Base-by-base conservation (phyloP, 2,113 vertebrate genomes). In the Pagrus major region DNA sequence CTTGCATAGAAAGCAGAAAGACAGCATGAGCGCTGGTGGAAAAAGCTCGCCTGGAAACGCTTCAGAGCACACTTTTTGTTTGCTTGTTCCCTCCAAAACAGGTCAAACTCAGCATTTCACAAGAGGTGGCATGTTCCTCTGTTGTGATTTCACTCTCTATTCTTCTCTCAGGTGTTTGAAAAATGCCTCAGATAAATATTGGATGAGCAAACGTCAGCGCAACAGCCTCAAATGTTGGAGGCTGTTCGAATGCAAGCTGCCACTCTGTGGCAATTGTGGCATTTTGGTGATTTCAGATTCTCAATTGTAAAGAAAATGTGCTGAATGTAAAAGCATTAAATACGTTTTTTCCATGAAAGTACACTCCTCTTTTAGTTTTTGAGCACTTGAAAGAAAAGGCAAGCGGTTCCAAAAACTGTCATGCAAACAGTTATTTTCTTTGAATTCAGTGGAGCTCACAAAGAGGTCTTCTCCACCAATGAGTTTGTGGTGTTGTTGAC, bases 191-290 rank as follows among this genome's bases (percentile, higher is more conserved):
- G 33, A 89, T 90, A 82, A 90, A 91, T 89, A 82, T 85, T 87
- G 73, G 81, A 91, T 93, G 80, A 89, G 80, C 51, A 49, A 74
- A 83, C 68, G 54, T 90, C 89, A 88, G 88, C 86, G 80, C 81
- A 83, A 68, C 60, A 8, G 56, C 75, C 80, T 87, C 44, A 71
- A 78, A 66, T 75, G 54, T 68, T 54, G 46, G 14, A 47, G 42
- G 63, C 44, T 51, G 56, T 89, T 88, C 35, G 67, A 71, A 72
- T 31, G 9, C n/a, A 27, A 51, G 44, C 49, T 4, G 18, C 49
- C 23, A 37, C 35, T 29, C 15, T 20, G 29, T 9, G 56, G 73
- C 70, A 42, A 52, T 63, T 76, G 80, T 74, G 77, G 70, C 67
- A 49, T 72, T 81, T 88, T 69, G 31, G 72, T 47, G 64, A 68